Conservation (phyloP, 2,888 invertebrate species). For the Acanthacorydalis orientalis region DNA sequence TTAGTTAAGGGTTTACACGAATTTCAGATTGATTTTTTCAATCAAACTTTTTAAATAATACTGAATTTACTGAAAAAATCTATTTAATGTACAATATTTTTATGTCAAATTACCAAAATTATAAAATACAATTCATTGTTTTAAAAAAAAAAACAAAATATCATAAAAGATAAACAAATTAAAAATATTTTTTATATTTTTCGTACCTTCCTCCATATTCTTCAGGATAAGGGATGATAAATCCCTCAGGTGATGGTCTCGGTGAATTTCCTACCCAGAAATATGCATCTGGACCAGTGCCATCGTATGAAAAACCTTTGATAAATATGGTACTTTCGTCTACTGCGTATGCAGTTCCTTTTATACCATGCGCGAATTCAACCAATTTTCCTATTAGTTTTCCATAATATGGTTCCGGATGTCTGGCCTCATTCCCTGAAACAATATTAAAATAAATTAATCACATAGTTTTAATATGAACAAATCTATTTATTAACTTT, state of each 20-base stretch:
- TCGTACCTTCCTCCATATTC: slow-evolving; percentile 63
- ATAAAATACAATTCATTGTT: too few species aligned
- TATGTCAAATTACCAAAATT: too few species aligned
- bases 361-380: slow-evolving; percentile 62
- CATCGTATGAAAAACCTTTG: slow-evolving; percentile 76
- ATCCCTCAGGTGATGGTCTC: slow-evolving; percentile 66
- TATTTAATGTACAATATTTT: too few species aligned
- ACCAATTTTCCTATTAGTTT: slow-evolving; percentile 54
- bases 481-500: too few species aligned
- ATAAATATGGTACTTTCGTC: slow-evolving; percentile 80
- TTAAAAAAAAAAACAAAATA: too few species aligned
- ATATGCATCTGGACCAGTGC: slow-evolving; percentile 72
- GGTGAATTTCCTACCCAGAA: slow-evolving; percentile 80
- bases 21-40: too few species aligned
- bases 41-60: too few species aligned
- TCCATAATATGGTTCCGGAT: slow-evolving; percentile 56
- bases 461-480: not conserved
- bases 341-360: slow-evolving; percentile 70
- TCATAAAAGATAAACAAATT: too few species aligned
- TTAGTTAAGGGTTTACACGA: too few species aligned
- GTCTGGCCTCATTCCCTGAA: slow-evolving; percentile 14
- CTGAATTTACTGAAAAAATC: too few species aligned
- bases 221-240: slow-evolving; percentile 73
- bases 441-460: not conserved
- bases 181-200: not conserved